Conservation (phyloP, 2,113 vertebrate genomes). For the Oryzias celebensis region DNA sequence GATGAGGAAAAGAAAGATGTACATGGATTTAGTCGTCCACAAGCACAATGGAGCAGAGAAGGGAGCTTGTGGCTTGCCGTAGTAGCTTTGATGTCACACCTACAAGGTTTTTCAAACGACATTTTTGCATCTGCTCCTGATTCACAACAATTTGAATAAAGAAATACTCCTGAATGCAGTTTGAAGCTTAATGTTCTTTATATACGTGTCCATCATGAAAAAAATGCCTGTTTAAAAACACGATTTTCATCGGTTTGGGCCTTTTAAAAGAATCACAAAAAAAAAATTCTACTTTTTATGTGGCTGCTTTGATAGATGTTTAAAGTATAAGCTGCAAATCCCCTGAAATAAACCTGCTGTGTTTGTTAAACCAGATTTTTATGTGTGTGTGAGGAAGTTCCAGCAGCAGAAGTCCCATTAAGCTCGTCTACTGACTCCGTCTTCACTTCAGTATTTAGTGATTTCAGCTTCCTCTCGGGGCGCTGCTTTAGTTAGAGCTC, state of each 20-base stretch:
- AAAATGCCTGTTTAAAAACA: too few relatives aligned
- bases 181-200: too few relatives aligned
- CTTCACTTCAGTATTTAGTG: constrained; percentile 27
- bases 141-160: too few relatives aligned
- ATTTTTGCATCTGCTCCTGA: too few relatives aligned
- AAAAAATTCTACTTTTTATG: background rate
- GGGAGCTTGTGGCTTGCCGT: too few relatives aligned
- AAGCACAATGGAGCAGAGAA: too few relatives aligned
- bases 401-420: constrained; percentile 11
- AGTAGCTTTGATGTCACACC: too few relatives aligned
- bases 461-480: constrained; percentile 40
- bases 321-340: background rate
- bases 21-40: too few relatives aligned
- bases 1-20: too few relatives aligned
- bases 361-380: background rate
- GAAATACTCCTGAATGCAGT: too few relatives aligned
- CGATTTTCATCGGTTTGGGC: background rate
- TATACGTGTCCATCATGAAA: too few relatives aligned
- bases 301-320: background rate
- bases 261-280: background rate
- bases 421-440: constrained; percentile 15
- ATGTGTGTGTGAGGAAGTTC: background rate
- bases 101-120: too few relatives aligned
- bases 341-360: background rate
- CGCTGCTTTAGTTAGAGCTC: constrained; percentile 23